Percentiles rank a stretch among this genome's conserved stretches.
Conservation (phyloP, 1,140 invertebrate genomes). For the Leptinotarsa undecemlineata region DNA sequence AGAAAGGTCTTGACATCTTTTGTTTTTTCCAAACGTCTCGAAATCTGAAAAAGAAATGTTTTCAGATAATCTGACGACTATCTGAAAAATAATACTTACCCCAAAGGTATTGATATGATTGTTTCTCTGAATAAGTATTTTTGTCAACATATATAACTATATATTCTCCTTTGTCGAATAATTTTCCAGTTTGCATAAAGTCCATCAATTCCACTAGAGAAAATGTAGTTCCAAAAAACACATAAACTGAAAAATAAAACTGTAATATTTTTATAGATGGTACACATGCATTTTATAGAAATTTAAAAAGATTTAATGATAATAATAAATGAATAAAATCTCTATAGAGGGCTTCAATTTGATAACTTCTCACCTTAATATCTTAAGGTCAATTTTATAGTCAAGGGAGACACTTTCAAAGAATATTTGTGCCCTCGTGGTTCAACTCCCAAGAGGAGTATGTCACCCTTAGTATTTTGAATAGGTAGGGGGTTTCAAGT, state of each 20-base stretch:
- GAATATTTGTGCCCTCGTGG: no score
- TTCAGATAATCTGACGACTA: neutral
- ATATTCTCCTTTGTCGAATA: slow-evolving; percentile 91
- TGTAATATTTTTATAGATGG: neutral
- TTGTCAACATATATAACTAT: slow-evolving; percentile 94
- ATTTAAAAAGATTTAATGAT: no score
- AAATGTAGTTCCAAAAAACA: slow-evolving; percentile 82
- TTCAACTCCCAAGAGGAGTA: no score
- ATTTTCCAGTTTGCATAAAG: slow-evolving; percentile 81
- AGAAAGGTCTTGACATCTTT: slow-evolving; percentile 63
- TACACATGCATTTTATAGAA: no score
- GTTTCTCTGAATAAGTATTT: slow-evolving; percentile 77
- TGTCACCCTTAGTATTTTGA: no score
- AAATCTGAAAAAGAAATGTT: slow-evolving; percentile 53
- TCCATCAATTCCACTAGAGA: slow-evolving; percentile 88
- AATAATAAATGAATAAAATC: neutral
- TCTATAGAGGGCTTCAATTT: neutral
- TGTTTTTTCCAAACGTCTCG: slow-evolving; percentile 61
- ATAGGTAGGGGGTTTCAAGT: no score
- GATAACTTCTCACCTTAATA: no score
- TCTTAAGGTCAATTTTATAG: no score
- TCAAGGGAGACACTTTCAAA: no score
- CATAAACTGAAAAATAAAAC: slow-evolving; percentile 73
- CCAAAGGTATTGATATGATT: slow-evolving; percentile 85
- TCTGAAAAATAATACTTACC: slow-evolving; percentile 65